Evolutionary conservation across 2,797 vertebrate species (phyloP).

Genomic region (Eulemur mongoz): DNA sequence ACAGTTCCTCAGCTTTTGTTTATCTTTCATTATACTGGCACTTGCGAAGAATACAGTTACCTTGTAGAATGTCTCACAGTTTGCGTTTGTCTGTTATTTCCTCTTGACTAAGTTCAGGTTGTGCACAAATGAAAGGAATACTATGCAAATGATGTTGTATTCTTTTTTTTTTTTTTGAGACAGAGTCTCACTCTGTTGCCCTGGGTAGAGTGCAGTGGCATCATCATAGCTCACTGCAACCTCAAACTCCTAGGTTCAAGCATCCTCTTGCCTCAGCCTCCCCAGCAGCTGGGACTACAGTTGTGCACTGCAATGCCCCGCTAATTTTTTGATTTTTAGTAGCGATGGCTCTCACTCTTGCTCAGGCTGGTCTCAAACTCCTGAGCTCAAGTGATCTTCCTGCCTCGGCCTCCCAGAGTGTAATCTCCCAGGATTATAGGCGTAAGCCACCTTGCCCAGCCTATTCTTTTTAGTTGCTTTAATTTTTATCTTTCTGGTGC

Average conservation of each 20-base stretch:
- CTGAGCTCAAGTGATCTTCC: neutral
- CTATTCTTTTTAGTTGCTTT: neutral
- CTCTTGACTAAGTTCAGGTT: neutral
- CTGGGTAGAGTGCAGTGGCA: neutral
- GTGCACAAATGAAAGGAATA: neutral
- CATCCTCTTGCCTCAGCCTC: too few species aligned
- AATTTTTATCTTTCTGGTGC: neutral
- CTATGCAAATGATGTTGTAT: neutral
- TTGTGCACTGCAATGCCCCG: too few species aligned
- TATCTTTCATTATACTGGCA: neutral
- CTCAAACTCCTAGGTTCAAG: neutral
- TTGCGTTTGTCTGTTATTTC: neutral
- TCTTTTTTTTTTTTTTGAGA: neutral
- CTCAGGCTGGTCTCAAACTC: neutral
- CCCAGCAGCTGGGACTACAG: too few species aligned
- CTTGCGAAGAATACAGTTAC: neutral
- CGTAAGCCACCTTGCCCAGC: accelerated
- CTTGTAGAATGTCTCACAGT: neutral
- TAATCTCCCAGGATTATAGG: neutral
- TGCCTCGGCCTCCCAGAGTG: neutral
- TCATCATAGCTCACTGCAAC: neutral
- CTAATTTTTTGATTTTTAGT: too few species aligned
- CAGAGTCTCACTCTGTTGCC: neutral
- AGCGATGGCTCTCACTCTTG: too few species aligned
- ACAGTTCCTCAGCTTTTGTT: neutral